phyloP scores from a whole-genome alignment of 1,140 invertebrate genomes.

The Hermetia illucens region DNA sequence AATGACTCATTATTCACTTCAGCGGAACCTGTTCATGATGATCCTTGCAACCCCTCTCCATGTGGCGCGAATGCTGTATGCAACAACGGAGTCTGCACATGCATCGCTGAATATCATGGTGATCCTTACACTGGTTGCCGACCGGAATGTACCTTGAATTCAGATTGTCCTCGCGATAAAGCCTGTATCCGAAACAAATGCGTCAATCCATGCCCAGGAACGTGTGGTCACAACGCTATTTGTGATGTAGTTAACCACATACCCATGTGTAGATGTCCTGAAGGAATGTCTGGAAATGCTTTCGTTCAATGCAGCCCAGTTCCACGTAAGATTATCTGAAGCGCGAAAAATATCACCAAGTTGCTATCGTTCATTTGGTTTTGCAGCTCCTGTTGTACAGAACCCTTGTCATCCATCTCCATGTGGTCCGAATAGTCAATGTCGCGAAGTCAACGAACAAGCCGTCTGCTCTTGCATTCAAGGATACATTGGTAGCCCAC shows the following conservation, averaged over 20 bases:
- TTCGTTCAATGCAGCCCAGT: conserved; percentile 14
- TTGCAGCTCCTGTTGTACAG: conserved; percentile 25
- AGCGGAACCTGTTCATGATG: conserved; percentile 35
- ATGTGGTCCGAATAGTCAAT: conserved; percentile 50
- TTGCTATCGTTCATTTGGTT: conserved; percentile 27
- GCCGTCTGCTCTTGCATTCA: conserved; percentile 52
- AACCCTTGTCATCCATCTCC: conserved; percentile 48
- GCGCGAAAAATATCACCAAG: conserved; percentile 30
- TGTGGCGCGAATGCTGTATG: conserved; percentile 56
- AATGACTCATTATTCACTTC: conserved; percentile 45
- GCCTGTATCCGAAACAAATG: conserved; percentile 67
- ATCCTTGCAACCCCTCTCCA: conserved; percentile 51
- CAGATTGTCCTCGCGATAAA: conserved; percentile 51
- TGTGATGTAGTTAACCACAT: conserved; percentile 56
- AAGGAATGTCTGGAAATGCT: conserved; percentile 56
- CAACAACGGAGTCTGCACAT: conserved; percentile 59
- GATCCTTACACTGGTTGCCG: conserved; percentile 49
- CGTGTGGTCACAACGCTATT: conserved; percentile 55
- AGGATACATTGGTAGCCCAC: conserved; percentile 50
- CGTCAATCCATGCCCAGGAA: conserved; percentile 54
- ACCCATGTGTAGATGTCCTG: conserved; percentile 51
- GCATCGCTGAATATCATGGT: conserved; percentile 49
- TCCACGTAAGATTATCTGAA: conserved; percentile 41
- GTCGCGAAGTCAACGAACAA: conserved; percentile 42
- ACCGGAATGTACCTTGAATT: conserved; percentile 53